A percentile compares a stretch with the other conserved stretches of the same genome.
phyloP scores from a whole-genome alignment of 53 echinoderm and acorn worm genomes.

The Astropecten irregularis region DNA sequence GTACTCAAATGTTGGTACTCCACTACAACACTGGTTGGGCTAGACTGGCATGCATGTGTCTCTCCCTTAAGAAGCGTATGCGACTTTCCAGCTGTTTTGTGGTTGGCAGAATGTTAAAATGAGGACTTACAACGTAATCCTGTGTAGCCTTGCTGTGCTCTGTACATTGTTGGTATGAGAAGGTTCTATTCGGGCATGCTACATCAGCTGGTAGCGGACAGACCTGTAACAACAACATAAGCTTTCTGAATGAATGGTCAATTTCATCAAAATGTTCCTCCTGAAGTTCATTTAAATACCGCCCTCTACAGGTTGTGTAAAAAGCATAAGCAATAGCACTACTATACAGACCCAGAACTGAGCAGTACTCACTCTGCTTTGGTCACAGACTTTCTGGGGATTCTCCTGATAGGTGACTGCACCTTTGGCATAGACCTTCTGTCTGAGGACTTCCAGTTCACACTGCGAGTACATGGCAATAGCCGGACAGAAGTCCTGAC shows the following conservation, averaged over 20 bases:
- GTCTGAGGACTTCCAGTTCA: conserved; percentile 51
- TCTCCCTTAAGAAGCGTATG: too few relatives aligned
- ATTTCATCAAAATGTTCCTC: not conserved
- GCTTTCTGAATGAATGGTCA: too few relatives aligned
- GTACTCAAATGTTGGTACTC: too few relatives aligned
- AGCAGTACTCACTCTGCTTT: conserved; percentile 21
- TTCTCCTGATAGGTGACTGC: not conserved
- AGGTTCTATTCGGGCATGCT: conserved; percentile 22
- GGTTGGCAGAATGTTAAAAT: too few relatives aligned
- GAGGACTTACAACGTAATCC: conserved; percentile 48
- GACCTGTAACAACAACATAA: not conserved
- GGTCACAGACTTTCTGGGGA: conserved; percentile 22
- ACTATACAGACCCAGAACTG: too few relatives aligned
- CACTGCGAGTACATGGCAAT: conserved; percentile 23
- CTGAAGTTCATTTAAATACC: not conserved
- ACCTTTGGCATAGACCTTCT: conserved; percentile 42
- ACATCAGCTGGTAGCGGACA: conserved; percentile 27
- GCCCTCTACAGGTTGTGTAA: too few relatives aligned
- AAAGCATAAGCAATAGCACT: too few relatives aligned
- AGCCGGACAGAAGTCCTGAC: conserved; percentile 32
- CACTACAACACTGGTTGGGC: too few relatives aligned
- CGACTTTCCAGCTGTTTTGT: too few relatives aligned
- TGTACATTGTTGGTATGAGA: conserved; percentile 30
- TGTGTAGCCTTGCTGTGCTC: conserved; percentile 24
- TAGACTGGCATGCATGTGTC: too few relatives aligned